These are phyloP conservation scores for Fistularia commersonii DNA, from an alignment of 2,797 vertebrate species.

Conservation along the genomic window DNA sequence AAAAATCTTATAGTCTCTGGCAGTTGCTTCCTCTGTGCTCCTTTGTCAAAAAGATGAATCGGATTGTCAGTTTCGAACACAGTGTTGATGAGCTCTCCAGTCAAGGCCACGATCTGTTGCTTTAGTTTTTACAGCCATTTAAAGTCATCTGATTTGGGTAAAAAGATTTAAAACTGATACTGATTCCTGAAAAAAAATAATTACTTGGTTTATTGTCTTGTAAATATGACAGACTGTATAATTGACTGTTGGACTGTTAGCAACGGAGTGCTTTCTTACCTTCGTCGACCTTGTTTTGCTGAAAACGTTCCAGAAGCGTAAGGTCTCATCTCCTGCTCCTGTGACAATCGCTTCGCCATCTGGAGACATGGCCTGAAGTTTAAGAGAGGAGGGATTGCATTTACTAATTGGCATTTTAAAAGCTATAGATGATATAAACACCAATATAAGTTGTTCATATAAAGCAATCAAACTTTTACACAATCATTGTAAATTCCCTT, in stretches of 20 bases:
- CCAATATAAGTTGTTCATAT: no score
- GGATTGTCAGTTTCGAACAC: slow-evolving; percentile 4
- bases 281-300: slow-evolving; percentile 98
- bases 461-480: no score
- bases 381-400: background rate
- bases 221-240: no score
- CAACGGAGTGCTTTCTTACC: slow-evolving; percentile 60
- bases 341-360: slow-evolving; percentile 98
- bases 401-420: slow-evolving; percentile 14
- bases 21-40: slow-evolving; percentile 1
- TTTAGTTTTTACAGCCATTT: slow-evolving; percentile 1
- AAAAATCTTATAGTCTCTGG: no score
- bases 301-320: slow-evolving; percentile 98
- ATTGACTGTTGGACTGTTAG: background rate
- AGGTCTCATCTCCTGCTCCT: slow-evolving; percentile 93
- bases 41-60: slow-evolving; percentile 9
- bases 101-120: background rate
- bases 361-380: slow-evolving; percentile 92
- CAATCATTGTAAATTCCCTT: no score
- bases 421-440: background rate
- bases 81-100: slow-evolving; percentile 5
- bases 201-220: background rate
- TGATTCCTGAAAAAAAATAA: slow-evolving; percentile 78
- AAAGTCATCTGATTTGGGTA: slow-evolving; percentile 85
- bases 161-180: slow-evolving; percentile 93